Evolutionary conservation across 2,113 vertebrate species (phyloP).

Genomic region (Pollachius pollachius): DNA sequence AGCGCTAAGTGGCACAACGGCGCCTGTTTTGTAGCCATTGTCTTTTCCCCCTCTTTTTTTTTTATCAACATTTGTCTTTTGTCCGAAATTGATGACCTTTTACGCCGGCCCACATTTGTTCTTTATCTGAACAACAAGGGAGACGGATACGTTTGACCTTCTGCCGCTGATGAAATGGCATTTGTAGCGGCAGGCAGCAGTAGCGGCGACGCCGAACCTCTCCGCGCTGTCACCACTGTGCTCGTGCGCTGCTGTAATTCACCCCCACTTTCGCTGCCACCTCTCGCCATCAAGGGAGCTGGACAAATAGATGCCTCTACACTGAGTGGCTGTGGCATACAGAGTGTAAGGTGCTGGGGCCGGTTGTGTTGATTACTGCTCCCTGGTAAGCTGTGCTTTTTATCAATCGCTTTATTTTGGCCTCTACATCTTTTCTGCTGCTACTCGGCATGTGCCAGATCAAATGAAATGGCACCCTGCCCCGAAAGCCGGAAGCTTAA

Average conservation of each 20-base stretch:
- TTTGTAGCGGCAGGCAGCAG: conserved; percentile 43
- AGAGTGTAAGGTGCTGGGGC: not conserved
- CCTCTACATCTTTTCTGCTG: too few species aligned
- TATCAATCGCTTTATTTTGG: too few species aligned
- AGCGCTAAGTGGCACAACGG: conserved; percentile 1
- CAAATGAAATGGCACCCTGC: too few species aligned
- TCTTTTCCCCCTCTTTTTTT: conserved; percentile 16
- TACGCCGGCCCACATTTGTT: conserved; percentile 58
- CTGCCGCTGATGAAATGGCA: conserved; percentile 61
- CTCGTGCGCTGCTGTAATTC: conserved; percentile 38
- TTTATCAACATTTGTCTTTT: conserved; percentile 52
- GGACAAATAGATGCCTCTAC: conserved; percentile 10
- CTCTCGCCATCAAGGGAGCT: not conserved
- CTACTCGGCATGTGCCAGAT: too few species aligned
- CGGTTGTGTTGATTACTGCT: too few species aligned
- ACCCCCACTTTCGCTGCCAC: conserved; percentile 8
- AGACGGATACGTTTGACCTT: conserved; percentile 73
- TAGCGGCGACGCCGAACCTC: conserved; percentile 20
- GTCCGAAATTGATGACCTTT: conserved; percentile 59
- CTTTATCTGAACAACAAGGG: conserved; percentile 61
- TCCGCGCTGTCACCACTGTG: conserved; percentile 28
- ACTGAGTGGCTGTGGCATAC: conserved; percentile 12
- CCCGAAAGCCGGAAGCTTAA: too few species aligned
- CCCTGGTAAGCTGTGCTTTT: too few species aligned
- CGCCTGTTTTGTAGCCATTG: not conserved